These are phyloP conservation scores for Caprella mutica DNA, from an alignment of 2,888 invertebrate species.

Conservation along the genomic window DNA sequence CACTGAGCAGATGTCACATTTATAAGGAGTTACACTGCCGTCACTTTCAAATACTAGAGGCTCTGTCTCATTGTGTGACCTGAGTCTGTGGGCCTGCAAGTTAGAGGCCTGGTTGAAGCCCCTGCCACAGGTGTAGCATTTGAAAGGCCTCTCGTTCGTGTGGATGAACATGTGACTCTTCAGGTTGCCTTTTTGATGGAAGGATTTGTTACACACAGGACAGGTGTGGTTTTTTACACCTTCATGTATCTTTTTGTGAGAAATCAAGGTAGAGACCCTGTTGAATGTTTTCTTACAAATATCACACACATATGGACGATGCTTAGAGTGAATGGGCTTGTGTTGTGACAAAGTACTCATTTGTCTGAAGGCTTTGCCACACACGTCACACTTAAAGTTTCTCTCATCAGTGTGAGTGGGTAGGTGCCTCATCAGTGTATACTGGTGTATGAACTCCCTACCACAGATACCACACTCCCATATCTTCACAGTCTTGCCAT, in stretches of 20 bases:
- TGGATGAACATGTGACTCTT: slow-evolving; percentile 66
- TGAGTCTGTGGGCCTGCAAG: slow-evolving; percentile 63
- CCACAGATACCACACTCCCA: slow-evolving; percentile 67
- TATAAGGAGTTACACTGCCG: too few species aligned
- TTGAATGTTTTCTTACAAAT: slow-evolving; percentile 63
- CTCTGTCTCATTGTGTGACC: too few species aligned
- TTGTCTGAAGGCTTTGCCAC: slow-evolving; percentile 53
- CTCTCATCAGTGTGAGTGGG: slow-evolving; percentile 66
- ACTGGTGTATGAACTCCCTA: slow-evolving; percentile 63
- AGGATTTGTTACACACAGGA: slow-evolving; percentile 61
- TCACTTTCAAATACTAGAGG: too few species aligned
- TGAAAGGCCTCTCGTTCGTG: slow-evolving; percentile 64
- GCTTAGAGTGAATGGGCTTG: slow-evolving; percentile 61
- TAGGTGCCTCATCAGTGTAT: slow-evolving; percentile 61
- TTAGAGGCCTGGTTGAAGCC: slow-evolving; percentile 73
- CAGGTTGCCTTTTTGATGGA: slow-evolving; percentile 71
- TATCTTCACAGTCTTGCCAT: slow-evolving; percentile 56
- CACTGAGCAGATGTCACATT: too few species aligned
- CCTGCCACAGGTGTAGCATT: slow-evolving; percentile 59
- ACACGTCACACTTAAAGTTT: slow-evolving; percentile 60
- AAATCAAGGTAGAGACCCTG: slow-evolving; percentile 65
- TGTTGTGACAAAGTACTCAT: slow-evolving; percentile 65
- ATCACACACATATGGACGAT: slow-evolving; percentile 60
- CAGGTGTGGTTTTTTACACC: slow-evolving; percentile 61
- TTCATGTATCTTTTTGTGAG: slow-evolving; percentile 65